These are phyloP conservation scores for Campoplex capitator DNA, from an alignment of 2,888 invertebrate genomes.

Conservation along the genomic window DNA sequence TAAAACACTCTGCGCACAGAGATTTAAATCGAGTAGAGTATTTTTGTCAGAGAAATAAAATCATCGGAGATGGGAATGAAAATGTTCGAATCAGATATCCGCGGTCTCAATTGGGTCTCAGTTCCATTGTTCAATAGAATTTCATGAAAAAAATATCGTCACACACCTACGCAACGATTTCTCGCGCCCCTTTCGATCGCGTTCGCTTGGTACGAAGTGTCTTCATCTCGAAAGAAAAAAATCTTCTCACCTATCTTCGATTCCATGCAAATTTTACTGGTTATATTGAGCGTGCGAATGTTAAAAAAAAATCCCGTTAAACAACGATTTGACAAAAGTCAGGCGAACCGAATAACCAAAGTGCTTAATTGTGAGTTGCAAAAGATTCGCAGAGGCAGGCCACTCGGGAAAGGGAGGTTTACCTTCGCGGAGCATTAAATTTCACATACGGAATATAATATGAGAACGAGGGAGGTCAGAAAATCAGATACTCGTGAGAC, in stretches of 20 bases:
- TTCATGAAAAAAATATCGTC: not conserved
- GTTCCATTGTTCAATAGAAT: not conserved
- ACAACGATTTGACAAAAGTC: not conserved
- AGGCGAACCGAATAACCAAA: conserved; percentile 7
- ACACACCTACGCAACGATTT: not conserved
- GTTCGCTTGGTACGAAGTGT: not conserved
- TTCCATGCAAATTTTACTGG: not conserved
- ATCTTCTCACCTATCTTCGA: conserved; percentile 27
- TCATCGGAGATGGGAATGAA: not conserved
- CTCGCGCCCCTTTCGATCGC: conserved; percentile 4
- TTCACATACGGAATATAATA: conserved; percentile 52
- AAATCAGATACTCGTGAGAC: conserved; percentile 63
- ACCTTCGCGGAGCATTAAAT: conserved; percentile 58
- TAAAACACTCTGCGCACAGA: not conserved
- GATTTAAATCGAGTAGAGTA: not conserved
- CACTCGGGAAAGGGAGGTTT: not conserved
- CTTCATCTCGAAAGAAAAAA: not conserved
- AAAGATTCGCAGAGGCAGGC: conserved; percentile 12
- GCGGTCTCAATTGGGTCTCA: not conserved
- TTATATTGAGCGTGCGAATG: conserved; percentile 3
- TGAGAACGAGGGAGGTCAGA: conserved; percentile 23
- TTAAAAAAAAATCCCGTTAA: not conserved
- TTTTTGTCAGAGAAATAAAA: not conserved
- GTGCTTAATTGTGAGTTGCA: conserved; percentile 34
- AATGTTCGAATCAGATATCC: not conserved